Evolutionary conservation across 2,113 vertebrate genomes (phyloP).

Genomic region (Bolborhynchus lineola): DNA sequence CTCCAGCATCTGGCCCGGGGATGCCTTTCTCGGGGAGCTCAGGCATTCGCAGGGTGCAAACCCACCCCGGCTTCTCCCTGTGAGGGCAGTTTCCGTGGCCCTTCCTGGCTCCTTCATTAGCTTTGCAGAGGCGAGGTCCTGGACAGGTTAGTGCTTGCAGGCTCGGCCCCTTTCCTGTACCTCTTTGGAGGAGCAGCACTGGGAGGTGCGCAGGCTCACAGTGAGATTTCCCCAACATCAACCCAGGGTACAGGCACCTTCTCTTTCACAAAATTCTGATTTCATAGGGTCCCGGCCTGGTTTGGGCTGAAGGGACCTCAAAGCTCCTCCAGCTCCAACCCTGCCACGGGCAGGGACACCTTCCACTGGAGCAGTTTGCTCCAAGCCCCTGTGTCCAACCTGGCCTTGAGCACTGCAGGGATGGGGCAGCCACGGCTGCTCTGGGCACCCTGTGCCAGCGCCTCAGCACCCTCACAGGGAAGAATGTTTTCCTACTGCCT

Average conservation of each 20-base stretch:
- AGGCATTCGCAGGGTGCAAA: background rate
- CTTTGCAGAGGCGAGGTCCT: background rate
- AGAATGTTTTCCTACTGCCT: background rate
- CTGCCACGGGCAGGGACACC: background rate
- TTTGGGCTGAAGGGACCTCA: background rate
- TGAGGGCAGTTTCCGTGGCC: background rate
- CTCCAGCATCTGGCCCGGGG: background rate
- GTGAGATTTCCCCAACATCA: background rate
- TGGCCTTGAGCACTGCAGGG: too few relatives aligned
- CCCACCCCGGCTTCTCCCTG: background rate
- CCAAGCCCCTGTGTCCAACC: too few relatives aligned
- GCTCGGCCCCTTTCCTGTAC: background rate
- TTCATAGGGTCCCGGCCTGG: background rate
- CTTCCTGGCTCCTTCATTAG: accelerated
- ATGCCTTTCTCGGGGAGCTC: background rate
- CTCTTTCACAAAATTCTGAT: background rate
- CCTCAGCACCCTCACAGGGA: background rate
- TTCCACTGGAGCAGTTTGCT: background rate
- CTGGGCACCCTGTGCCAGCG: too few relatives aligned
- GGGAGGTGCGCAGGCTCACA: background rate
- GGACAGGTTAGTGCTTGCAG: background rate
- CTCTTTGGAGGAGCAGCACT: background rate
- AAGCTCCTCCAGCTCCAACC: background rate
- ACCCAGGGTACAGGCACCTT: background rate
- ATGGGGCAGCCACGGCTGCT: too few relatives aligned